Evolutionary conservation across 2,113 vertebrate species (phyloP), one percentile per base, ranked within the genome.

Genomic region (Chloroceryle aenea): DNA sequence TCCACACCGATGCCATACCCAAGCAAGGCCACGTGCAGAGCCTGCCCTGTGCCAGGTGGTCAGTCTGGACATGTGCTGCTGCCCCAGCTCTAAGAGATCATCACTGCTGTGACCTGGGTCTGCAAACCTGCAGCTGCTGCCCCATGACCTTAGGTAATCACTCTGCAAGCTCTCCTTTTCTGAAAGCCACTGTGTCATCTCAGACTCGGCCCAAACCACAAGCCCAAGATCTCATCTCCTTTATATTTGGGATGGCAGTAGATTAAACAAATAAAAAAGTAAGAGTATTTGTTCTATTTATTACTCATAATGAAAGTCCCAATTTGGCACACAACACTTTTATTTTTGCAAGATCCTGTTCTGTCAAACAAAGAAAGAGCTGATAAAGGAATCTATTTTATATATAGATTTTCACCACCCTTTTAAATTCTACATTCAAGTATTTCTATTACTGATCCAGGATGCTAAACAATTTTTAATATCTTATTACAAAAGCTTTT

Each of bases 111-210:
- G 21, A 79, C 3, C 18, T 32, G 61, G 26, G 12, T 34, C 29
- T 40, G 32, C 45, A 69, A 56, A 10, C 11, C 12, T 3, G 0
- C 0, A 0, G 14, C 25, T 3, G 1, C 67, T 30, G 16, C 20
- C 14, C 62, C 20, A 4, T 4, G 14, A 58, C n/a, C 18, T 9
- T 1, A 0, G 15, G 9, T 15, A 55, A 30, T 17, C 1, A 4
- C 8, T 32, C 43, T 27, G 12, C 15, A 75, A 30, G 16, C 26
- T 29, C 19, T 47, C 0, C 1, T 21, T 30, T 4, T 0, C 61
- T 63, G 16, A 29, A n/a, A 74, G 14, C 12, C 50, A 15, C 50
- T 4, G 3, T 5, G 21, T 42, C 22, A 2, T 8, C 61, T 78
- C 48, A 34, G 30, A 8, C 14, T 47, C 40, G 74, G 55, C 12